A percentile compares a stretch with the other conserved stretches of the same genome.
Conservation (phyloP, 2,113 vertebrate genomes). For the Maccullochella peelii region DNA sequence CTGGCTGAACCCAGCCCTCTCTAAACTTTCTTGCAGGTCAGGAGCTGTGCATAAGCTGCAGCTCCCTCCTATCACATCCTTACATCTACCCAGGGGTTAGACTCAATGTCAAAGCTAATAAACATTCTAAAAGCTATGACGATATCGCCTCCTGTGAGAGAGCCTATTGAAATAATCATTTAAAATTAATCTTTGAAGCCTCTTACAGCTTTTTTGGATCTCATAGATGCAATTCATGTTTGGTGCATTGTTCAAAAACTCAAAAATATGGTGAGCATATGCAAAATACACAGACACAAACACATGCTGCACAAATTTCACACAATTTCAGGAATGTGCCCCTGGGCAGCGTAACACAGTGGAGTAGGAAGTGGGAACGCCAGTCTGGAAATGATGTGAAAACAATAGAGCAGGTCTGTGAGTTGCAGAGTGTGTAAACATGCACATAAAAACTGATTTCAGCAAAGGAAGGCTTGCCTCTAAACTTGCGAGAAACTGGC, state of each 20-base stretch:
- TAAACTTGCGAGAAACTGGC: constrained; percentile 26
- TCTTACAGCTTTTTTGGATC: constrained; percentile 18
- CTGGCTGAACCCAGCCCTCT: constrained; percentile 26
- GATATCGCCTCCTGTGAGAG: constrained; percentile 31
- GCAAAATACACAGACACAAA: constrained; percentile 28
- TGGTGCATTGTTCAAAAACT: background rate
- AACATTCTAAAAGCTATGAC: constrained; percentile 37
- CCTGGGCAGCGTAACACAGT: constrained; percentile 49
- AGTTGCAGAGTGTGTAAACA: constrained; percentile 59
- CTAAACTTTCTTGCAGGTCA: constrained; percentile 50
- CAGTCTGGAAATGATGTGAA: constrained; percentile 74
- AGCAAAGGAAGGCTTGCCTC: constrained; percentile 56
- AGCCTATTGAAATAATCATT: background rate
- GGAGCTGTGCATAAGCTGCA: constrained; percentile 23
- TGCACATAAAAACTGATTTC: constrained; percentile 62
- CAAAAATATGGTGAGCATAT: background rate
- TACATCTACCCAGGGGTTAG: constrained; percentile 35
- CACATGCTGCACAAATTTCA: constrained; percentile 40
- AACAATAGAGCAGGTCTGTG: constrained; percentile 76
- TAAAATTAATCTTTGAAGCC: constrained; percentile 20
- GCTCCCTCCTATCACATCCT: constrained; percentile 45
- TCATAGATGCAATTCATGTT: background rate
- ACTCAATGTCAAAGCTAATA: constrained; percentile 55
- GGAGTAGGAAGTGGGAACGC: constrained; percentile 75
- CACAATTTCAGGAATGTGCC: constrained; percentile 74